Evolutionary conservation across 2,888 invertebrate species (phyloP), one percentile per base, ranked within the genome.

Genomic region (Suillia variegata): DNA sequence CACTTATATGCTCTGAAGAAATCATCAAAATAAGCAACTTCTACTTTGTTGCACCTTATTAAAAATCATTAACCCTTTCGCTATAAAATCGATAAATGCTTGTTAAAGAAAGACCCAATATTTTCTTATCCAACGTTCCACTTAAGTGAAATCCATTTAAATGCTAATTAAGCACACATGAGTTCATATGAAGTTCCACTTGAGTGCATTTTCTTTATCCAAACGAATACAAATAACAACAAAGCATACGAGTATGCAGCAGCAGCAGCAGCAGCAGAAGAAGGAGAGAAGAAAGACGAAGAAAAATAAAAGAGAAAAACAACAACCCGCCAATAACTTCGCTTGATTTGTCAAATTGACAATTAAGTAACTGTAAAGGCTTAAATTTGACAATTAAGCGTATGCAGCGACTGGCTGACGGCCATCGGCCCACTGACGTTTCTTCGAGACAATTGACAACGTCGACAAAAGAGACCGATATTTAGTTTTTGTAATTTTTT

Each of bases 121-220:
- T n/a, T n/a, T n/a, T n/a, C n/a, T n/a, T n/a, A n/a, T n/a, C n/a
- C n/a, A n/a, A n/a, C n/a, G n/a, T 31, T 12, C 31, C 31, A 31
- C 31, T 31, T 31, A 31, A 31, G 31, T 6, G 6, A 31, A 31
- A 31, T 31, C 6, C 12, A 31, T 31, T 31, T 38, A 38, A 38
- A 38, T 38, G 38, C 38, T 38, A 15, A 34, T 26, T 55, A 18
- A 21, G 20, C 15, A 8, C 54, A 24, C 20, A 20, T 54, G 54
- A 31, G 38, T 21, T 47, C 12, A 53, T 45, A 48, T 58, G 21
- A 50, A 53, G 47, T 58, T 58, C 47, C 53, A 58, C 53, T 58
- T 48, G 53, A 53, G 34, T 17, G 34, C 58, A 38, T 34, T 58
- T 53, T 42, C 21, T 6, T 34, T 2, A 31, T 8, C 6, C 31